Conservation (phyloP, 1,140 invertebrate species). For the Drosophila quadrilineata region DNA sequence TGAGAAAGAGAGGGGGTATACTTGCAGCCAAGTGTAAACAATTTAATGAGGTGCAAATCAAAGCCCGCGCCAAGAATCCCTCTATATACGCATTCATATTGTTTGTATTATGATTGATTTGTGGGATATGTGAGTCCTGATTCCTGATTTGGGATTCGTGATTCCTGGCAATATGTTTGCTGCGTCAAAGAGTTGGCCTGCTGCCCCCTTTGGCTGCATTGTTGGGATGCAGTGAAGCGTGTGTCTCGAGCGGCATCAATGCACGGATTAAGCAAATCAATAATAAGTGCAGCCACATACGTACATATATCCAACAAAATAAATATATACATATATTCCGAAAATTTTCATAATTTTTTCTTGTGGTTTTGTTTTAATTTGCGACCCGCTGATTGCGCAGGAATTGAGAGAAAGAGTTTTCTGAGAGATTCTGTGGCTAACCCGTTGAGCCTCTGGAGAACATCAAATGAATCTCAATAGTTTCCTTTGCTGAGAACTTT, state of each 20-base stretch:
- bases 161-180: slow-evolving; percentile 54
- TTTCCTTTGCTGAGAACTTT: no score
- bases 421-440: no score
- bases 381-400: slow-evolving; percentile 68
- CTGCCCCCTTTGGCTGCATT: no score
- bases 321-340: not conserved
- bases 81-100: not conserved
- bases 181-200: slow-evolving; percentile 43
- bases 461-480: no score
- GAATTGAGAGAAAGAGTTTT: not conserved
- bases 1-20: no score
- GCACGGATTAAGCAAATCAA: slow-evolving; percentile 64
- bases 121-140: not conserved
- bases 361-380: slow-evolving; percentile 69
- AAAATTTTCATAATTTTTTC: slow-evolving; percentile 36
- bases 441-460: no score
- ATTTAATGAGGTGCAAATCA: slow-evolving; percentile 68
- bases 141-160: no score
- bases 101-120: slow-evolving; percentile 62
- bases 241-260: slow-evolving; percentile 4
- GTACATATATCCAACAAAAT: no score
- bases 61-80: slow-evolving; percentile 66
- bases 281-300: not conserved
- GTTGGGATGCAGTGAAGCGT: slow-evolving; percentile 57
- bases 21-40: slow-evolving; percentile 70